Evolutionary conservation across 1,140 invertebrate genomes (phyloP), one percentile per base, ranked within the genome.

Genomic region (Lasaia peninsularis): DNA sequence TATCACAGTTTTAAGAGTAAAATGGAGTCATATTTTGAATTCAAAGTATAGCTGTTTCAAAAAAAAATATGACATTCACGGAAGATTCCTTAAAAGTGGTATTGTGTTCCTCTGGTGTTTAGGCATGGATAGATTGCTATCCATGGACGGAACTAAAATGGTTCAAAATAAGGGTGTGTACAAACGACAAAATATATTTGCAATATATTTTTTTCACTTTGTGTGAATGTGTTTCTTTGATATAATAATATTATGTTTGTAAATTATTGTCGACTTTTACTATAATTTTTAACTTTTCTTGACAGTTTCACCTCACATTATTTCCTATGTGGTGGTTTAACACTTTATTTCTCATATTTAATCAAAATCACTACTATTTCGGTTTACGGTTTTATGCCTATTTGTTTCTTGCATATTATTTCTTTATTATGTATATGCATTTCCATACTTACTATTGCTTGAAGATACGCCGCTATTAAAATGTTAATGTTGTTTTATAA

Each of bases 231-330:
- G 35, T 37, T 34, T 34, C 33, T 34, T 34, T 34, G 35, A 14
- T 6, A 16, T 4, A 37, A 37, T 14, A 37, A 37, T 37, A 12
- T 16, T 37, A 37, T 37, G 12, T 6, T 14, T 37, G 7, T 37
- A 14, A 37, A 14, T 34, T 4, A 34, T n/a, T 34, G 33, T 34
- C 33, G 33, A 34, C 35, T 37, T 37, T 37, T 37, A 12, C 2
- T 37, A 37, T 37, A 2, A 37, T 37, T 37, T 37, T 37, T 37
- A 16, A 14, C 35, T 37, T 37, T 37, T 34, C 35, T 37, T 37
- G 35, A 16, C 14, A 6, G 35, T 37, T 14, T 37, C 35, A 37
- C 12, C 12, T 16, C 0, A 14, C 35, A 14, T 37, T 37, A 37
- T 37, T 37, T 37, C 35, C 35, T 12, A 14, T 37, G 35, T 34